Percentiles rank a stretch among this genome's conserved stretches.
Evolutionary conservation across 2,113 vertebrate genomes (phyloP).

Genomic region (Rhinoptilus africanus): DNA sequence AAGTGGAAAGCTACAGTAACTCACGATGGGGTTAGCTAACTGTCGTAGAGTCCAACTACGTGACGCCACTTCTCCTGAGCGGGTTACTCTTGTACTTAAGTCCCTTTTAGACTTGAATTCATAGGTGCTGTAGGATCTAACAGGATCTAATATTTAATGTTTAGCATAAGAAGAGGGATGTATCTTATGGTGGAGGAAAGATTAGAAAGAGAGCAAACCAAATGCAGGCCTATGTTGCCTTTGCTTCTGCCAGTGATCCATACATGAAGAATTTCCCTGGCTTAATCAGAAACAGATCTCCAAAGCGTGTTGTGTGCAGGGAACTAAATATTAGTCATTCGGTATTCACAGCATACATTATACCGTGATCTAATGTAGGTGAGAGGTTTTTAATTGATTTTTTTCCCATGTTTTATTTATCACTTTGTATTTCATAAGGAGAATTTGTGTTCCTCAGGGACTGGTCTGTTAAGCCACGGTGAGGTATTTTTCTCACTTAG

Average conservation of each 20-base stretch:
- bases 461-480: background rate
- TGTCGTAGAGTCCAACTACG: accelerated
- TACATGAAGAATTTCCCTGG: background rate
- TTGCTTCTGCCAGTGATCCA: background rate
- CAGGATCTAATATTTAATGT: background rate
- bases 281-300: background rate
- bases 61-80: background rate
- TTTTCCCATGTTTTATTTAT: slow-evolving; percentile 4
- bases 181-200: background rate
- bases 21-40: background rate
- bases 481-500: background rate
- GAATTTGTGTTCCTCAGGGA: background rate
- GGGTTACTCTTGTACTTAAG: background rate
- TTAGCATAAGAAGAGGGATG: background rate
- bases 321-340: background rate
- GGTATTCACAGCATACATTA: background rate
- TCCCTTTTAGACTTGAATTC: background rate
- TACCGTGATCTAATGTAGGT: background rate
- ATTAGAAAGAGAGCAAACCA: background rate
- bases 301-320: background rate
- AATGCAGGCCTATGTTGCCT: background rate
- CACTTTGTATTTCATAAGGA: background rate
- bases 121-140: background rate
- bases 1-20: background rate
- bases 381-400: background rate